Conservation (phyloP, 1,140 invertebrate genomes). For the Drosophila watanabei region DNA sequence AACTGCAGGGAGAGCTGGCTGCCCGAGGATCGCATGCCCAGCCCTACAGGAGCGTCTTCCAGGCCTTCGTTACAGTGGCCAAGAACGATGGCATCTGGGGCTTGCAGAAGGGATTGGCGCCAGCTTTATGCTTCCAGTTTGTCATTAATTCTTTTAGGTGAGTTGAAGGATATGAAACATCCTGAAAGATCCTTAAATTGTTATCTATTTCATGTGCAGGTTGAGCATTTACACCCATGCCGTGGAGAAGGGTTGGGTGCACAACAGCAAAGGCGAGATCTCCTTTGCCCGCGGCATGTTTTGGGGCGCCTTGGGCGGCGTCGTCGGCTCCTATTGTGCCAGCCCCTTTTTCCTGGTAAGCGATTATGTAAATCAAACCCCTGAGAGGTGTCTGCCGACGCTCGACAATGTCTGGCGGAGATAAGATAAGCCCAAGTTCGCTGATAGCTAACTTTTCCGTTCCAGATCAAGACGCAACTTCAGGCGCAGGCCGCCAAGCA, state of each 20-base stretch:
- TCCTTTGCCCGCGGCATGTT: conserved; percentile 89
- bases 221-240: conserved; percentile 92
- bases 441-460: conserved; percentile 33
- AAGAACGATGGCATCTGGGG: conserved; percentile 89
- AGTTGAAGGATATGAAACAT: conserved; percentile 83
- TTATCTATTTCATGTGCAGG: conserved; percentile 80
- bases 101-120: conserved; percentile 94
- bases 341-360: conserved; percentile 85
- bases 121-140: conserved; percentile 90
- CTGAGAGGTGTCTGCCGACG: background rate
- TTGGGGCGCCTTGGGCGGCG: conserved; percentile 91
- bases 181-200: background rate
- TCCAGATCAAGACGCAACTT: conserved; percentile 93
- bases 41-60: conserved; percentile 90
- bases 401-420: conserved; percentile 19
- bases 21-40: conserved; percentile 87
- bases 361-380: conserved; percentile 52
- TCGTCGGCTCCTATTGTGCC: conserved; percentile 87
- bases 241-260: conserved; percentile 90
- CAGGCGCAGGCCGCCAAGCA: conserved; percentile 91
- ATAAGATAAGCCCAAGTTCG: conserved; percentile 29
- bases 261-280: conserved; percentile 89
- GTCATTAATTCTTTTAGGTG: conserved; percentile 88
- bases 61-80: conserved; percentile 88
- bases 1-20: conserved; percentile 95